phyloP scores from a whole-genome alignment of 2,113 vertebrate species.

The Istiophorus platypterus region DNA sequence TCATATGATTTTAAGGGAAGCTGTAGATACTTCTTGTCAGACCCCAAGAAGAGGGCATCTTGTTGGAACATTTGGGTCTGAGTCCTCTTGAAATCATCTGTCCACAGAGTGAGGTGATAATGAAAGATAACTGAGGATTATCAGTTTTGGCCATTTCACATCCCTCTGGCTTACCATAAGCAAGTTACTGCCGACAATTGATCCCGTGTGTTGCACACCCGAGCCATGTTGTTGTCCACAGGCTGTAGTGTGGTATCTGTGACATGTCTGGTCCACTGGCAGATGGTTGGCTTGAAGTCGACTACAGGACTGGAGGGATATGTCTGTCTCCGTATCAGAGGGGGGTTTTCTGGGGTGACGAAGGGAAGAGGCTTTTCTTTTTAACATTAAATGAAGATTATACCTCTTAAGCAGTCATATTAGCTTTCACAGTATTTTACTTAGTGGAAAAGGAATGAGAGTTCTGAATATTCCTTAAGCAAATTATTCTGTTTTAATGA shows the following conservation, averaged over 20 bases:
- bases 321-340: conserved; percentile 19
- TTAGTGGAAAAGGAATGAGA: not conserved
- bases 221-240: conserved; percentile 23
- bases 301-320: conserved; percentile 15
- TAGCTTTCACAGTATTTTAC: not conserved
- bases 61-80: not conserved
- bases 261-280: conserved; percentile 28
- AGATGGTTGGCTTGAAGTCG: conserved; percentile 49
- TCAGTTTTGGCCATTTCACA: not conserved
- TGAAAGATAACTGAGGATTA: not conserved
- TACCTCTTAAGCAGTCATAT: not conserved
- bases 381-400: not conserved
- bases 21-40: not conserved
- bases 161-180: not conserved
- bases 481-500: not conserved
- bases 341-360: not conserved
- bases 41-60: not conserved
- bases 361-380: not conserved
- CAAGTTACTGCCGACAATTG: not conserved
- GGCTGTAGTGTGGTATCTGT: conserved; percentile 32
- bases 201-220: not conserved
- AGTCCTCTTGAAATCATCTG: not conserved
- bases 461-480: not conserved
- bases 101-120: not conserved
- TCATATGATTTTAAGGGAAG: not conserved